Evolutionary conservation across 2,113 vertebrate species (phyloP), one percentile per base, ranked within the genome.

Genomic region (Pipa parva): DNA sequence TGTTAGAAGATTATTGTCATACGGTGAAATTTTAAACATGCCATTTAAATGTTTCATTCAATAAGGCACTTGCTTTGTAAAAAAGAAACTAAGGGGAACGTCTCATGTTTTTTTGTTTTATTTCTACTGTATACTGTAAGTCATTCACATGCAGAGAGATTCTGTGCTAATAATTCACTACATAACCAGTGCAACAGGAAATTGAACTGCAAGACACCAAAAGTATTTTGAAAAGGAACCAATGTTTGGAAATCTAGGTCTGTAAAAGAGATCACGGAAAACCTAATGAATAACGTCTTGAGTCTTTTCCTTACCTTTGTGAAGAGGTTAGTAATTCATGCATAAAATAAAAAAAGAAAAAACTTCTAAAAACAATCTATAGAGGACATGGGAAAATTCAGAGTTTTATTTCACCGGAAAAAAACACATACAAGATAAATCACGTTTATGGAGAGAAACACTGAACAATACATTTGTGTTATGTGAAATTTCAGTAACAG

Each of bases 261-360:
- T 85, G 80, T 76, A 65, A 81, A 85, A 81, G 2, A 81, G 71
- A 85, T 85, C 70, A 81, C 7, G 77, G 77, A 80, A 81, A 81
- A 78, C n/a, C 49, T 59, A 69, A 29, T 74, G 73, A 78, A 80
- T 76, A 83, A 76, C 42, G n/a, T 78, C 69, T 74, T 60, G 56
- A 70, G 69, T 81, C 13, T 75, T 77, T 76, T 76, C 58, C 57
- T 81, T 69, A 69, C 65, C 65, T 69, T 76, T 59, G 36, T 77
- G 63, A n/a, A 71, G 20, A 60, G 73, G 76, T 76, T 67, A 61
- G 78, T 74, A 74, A 17, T 18, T 10, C 9, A 36, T 50, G 73
- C 58, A 11, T 63, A 61, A 27, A 37, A 74, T 76, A 74, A 75
- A 1, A 72, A 72, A 73, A 1, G 71, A 63, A 78, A 73, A 76